Percentiles rank a stretch among this genome's conserved stretches.
Conservation (phyloP, 2,113 vertebrate species). For the Brachypodius melanocephalos region DNA sequence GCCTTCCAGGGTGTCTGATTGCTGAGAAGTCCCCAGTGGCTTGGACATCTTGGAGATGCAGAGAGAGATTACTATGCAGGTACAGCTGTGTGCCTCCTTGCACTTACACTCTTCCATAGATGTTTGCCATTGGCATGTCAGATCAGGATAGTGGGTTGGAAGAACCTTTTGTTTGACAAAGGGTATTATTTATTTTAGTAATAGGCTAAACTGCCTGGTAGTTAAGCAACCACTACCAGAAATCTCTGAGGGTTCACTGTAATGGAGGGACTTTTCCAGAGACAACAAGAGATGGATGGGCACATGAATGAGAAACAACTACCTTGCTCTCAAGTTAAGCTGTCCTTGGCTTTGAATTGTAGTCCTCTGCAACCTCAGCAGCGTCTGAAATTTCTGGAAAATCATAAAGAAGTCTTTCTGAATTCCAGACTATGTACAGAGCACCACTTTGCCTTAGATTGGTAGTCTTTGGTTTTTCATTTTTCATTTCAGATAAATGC, state of each 20-base stretch:
- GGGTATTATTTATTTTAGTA: neutral
- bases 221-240: neutral
- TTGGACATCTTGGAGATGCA: neutral
- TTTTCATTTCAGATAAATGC: neutral
- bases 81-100: neutral
- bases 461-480: neutral
- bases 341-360: neutral
- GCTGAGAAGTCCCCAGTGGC: neutral
- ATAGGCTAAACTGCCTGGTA: neutral
- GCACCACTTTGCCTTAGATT: neutral
- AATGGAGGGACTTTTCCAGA: neutral
- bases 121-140: neutral
- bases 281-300: neutral
- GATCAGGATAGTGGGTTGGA: neutral
- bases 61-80: neutral
- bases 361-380: neutral
- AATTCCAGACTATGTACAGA: neutral
- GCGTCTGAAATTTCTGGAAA: conserved; percentile 14
- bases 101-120: fast-evolving
- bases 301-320: neutral
- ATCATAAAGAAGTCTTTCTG: neutral
- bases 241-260: neutral
- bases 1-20: neutral
- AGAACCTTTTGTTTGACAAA: neutral
- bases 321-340: neutral